Base-by-base conservation (phyloP, 2,113 vertebrate genomes). In the Plecotus auritus region DNA sequence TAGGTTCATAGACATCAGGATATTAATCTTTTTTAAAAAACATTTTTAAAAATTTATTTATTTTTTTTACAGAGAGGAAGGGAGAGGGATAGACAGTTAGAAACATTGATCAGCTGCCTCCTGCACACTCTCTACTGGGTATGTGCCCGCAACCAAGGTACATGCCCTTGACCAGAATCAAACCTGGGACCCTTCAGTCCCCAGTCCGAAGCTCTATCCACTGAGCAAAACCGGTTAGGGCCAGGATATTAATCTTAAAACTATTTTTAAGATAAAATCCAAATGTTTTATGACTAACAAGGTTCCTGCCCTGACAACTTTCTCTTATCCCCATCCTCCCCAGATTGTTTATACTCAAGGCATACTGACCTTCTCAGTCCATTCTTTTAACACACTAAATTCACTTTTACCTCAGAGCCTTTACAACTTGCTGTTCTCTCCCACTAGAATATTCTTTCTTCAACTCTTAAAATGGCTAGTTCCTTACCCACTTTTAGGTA, bases 321-420 rank as follows among this genome's bases (percentile, higher is more conserved):
- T 35, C 67, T 85, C 7, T 85, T 54, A 85, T 61, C 88, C 23
- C 49, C 20, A 70, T 30, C 93, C 22, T 88, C 16, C 8, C n/a
- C 13, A 20, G 37, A 9, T 73, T 66, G 66, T 69, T 61, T 83
- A 78, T 1, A 83, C 11, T 93, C 20, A 47, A 86, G 70, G 20
- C 67, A 93, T 10, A 76, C 1, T 67, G 64, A 74, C 45, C 32
- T 72, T 87, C 54, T 88, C 26, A 64, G 14, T 85, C 32, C 30
- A 37, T 61, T 87, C 40, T 90, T 87, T 90, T 90, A 90, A 92
- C 7, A 77, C 26, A 87, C 8, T 56, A 92, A 93, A 86, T 51
- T 83, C 30, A 73, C 47, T 88, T 94, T 85, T 54, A 84, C n/a
- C 26, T 78, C 22, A 93, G 18, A 93, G n/a, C 20, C 56, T 64